These are phyloP conservation scores for Lepeophtheirus nordmannii DNA, from an alignment of 2,888 invertebrate species.

Conservation along the genomic window DNA sequence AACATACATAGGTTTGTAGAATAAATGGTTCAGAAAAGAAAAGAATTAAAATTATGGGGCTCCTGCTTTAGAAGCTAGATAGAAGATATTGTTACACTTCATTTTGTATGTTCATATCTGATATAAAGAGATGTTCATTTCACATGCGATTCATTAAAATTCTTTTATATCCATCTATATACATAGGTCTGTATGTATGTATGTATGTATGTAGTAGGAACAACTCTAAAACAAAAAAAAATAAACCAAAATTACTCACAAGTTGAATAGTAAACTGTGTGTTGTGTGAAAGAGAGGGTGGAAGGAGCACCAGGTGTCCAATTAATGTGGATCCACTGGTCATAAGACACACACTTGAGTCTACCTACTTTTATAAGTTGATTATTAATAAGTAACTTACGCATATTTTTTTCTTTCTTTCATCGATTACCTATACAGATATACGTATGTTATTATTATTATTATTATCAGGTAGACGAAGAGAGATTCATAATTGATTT, in stretches of 20 bases:
- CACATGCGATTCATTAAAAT: slow-evolving; percentile 4
- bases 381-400: no score
- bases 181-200: not conserved
- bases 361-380: no score
- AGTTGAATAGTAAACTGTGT: not conserved
- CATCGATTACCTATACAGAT: no score
- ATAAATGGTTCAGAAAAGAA: not conserved
- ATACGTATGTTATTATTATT: no score
- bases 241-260: not conserved
- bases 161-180: not conserved
- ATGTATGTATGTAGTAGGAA: not conserved
- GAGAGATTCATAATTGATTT: no score
- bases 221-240: not conserved
- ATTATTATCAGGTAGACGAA: no score
- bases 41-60: not conserved
- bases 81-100: not conserved
- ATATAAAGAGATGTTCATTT: not conserved
- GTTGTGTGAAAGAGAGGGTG: not conserved
- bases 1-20: not conserved
- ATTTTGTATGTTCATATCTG: not conserved
- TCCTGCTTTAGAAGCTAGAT: not conserved
- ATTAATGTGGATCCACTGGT: no score
- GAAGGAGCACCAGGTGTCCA: no score
- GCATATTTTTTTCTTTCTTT: no score
- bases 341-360: no score